Evolutionary conservation across 2,888 invertebrate genomes (phyloP).

Genomic region (Alentia gelatinosa): DNA sequence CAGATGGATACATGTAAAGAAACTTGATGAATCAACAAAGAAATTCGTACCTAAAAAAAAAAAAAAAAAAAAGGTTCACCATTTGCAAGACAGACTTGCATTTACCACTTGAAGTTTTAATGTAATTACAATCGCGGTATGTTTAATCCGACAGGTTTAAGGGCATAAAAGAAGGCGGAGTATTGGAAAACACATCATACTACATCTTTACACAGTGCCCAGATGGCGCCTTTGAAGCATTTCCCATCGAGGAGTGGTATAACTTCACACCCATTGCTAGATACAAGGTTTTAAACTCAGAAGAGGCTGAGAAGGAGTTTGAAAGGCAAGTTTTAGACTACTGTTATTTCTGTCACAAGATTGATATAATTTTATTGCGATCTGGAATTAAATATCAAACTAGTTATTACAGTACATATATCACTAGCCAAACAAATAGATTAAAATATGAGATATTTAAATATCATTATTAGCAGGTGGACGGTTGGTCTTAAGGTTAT

Average conservation of each 20-base stretch:
- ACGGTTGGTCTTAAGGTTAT: too few relatives aligned
- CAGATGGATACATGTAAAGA: too few relatives aligned
- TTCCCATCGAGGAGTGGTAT: slow-evolving; percentile 95
- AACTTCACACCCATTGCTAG: slow-evolving; percentile 93
- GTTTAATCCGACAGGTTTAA: slow-evolving; percentile 89
- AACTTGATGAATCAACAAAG: too few relatives aligned
- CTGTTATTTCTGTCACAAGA: neutral
- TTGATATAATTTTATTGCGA: too few relatives aligned
- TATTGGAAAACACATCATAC: slow-evolving; percentile 97
- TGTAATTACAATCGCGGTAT: too few relatives aligned
- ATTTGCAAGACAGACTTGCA: neutral
- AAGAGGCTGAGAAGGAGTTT: slow-evolving; percentile 99
- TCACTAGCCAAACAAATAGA: too few relatives aligned
- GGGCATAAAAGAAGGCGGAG: slow-evolving; percentile 96
- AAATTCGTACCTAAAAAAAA: too few relatives aligned
- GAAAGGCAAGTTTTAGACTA: slow-evolving; percentile 87
- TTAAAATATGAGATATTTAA: too few relatives aligned
- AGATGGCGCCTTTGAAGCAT: slow-evolving; percentile 97
- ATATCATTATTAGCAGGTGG: too few relatives aligned
- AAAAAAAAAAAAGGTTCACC: too few relatives aligned
- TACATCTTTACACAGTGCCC: slow-evolving; percentile 98
- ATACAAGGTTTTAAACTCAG: slow-evolving; percentile 96
- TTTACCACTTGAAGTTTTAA: slow-evolving; percentile 58
- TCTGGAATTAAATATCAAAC: too few relatives aligned
- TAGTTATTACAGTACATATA: too few relatives aligned